phyloP scores from a whole-genome alignment of 1,140 invertebrate genomes.

The Drosophila funebris region DNA sequence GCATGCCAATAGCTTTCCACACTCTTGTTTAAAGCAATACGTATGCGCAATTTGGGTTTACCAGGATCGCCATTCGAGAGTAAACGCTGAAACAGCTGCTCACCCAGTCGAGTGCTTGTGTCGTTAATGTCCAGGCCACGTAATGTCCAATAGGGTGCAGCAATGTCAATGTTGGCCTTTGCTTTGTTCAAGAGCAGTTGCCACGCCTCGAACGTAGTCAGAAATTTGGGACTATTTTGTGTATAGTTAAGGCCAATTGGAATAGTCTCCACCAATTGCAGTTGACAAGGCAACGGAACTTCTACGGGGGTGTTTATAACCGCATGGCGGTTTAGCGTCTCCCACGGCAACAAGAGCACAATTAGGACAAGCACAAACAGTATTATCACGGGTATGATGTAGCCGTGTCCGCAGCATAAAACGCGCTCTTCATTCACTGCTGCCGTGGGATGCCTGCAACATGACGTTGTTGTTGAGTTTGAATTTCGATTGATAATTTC shows the following conservation, averaged over 20 bases:
- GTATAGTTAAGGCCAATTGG: conserved; percentile 92
- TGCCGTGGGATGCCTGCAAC: conserved; percentile 49
- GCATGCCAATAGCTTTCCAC: conserved; percentile 62
- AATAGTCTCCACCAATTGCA: conserved; percentile 94
- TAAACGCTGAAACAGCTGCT: conserved; percentile 91
- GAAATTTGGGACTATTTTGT: conserved; percentile 85
- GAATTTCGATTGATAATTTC: conserved; percentile 34
- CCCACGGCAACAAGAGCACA: conserved; percentile 68
- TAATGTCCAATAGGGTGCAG: conserved; percentile 94
- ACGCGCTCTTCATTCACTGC: conserved; percentile 14
- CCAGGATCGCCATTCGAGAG: conserved; percentile 84
- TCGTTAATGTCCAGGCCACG: conserved; percentile 90
- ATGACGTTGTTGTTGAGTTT: conserved; percentile 45
- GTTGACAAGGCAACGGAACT: conserved; percentile 72
- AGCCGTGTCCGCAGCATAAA: conserved; percentile 50
- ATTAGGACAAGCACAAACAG: conserved; percentile 66
- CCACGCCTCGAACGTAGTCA: conserved; percentile 92
- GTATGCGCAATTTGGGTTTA: conserved; percentile 86
- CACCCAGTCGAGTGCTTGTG: conserved; percentile 89
- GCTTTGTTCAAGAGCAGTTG: conserved; percentile 90
- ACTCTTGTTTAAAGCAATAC: conserved; percentile 88
- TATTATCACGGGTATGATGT: conserved; percentile 65
- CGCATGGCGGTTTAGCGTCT: conserved; percentile 52
- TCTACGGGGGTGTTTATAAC: conserved; percentile 50
- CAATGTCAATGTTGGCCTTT: conserved; percentile 91